Conservation (phyloP, 2,113 vertebrate species). For the Pygathrix nemaeus region DNA sequence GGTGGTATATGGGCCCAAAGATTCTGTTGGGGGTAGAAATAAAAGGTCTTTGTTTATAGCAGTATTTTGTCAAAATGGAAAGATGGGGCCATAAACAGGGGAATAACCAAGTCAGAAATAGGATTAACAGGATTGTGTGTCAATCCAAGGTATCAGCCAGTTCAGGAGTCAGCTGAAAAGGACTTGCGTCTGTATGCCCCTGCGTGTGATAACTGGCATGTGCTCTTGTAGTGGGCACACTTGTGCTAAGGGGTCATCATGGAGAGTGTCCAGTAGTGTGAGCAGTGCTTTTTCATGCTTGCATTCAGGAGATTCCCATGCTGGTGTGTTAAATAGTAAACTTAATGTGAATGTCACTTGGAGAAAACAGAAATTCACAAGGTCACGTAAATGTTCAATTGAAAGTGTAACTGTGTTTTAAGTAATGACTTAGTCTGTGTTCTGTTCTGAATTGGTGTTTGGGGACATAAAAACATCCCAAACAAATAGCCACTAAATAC, state of each 20-base stretch:
- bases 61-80: not conserved
- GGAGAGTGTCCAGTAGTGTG: not conserved
- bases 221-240: not conserved
- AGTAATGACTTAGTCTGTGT: constrained; percentile 57
- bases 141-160: not conserved
- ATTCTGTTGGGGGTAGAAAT: not conserved
- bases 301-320: not conserved
- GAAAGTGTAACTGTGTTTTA: constrained; percentile 64
- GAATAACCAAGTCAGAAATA: not conserved
- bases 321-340: constrained; percentile 38
- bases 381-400: constrained; percentile 68
- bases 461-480: constrained; percentile 68
- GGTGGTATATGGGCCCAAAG: not conserved
- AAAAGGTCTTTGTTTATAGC: not conserved
- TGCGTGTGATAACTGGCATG: not conserved
- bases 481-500: constrained; percentile 63
- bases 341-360: constrained; percentile 39
- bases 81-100: not conserved
- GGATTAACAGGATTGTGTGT: not conserved
- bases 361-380: constrained; percentile 61
- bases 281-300: not conserved
- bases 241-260: not conserved
- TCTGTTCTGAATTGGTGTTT: constrained; percentile 71
- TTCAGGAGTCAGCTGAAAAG: not conserved
- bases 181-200: not conserved